Percentiles rank a stretch among this genome's conserved stretches.
Conservation (phyloP, 1,140 invertebrate species). For the Leptestheria dahalacensis region DNA sequence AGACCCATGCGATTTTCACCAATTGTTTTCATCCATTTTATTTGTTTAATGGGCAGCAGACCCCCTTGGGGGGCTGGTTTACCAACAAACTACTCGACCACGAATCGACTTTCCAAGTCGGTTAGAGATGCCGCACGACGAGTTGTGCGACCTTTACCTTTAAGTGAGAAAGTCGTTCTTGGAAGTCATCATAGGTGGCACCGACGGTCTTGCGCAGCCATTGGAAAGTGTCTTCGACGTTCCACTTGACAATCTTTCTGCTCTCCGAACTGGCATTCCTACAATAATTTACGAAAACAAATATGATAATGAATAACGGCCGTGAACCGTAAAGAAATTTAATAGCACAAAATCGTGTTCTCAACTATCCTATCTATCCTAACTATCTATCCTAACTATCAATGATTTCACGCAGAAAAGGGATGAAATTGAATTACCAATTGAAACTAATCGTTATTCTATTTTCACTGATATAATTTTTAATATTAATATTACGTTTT, state of each 20-base stretch:
- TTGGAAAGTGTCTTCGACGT: conserved; percentile 91
- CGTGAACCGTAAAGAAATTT: not conserved
- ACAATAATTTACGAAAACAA: conserved; percentile 17
- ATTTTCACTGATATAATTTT: too few relatives aligned
- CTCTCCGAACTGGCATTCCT: conserved; percentile 81
- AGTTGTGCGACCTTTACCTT: conserved; percentile 35
- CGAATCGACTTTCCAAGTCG: too few relatives aligned
- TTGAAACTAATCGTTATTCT: too few relatives aligned
- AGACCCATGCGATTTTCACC: not conserved
- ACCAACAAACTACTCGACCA: too few relatives aligned
- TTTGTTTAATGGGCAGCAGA: too few relatives aligned
- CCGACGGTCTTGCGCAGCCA: conserved; percentile 88
- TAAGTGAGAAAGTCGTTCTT: conserved; percentile 55
- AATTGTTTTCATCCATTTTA: too few relatives aligned
- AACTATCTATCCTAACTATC: not conserved
- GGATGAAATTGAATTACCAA: too few relatives aligned
- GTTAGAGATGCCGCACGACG: not conserved
- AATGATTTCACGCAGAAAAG: too few relatives aligned
- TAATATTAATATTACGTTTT: too few relatives aligned
- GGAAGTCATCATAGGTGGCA: conserved; percentile 89
- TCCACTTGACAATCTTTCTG: conserved; percentile 94
- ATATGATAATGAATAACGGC: not conserved
- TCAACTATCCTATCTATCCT: not conserved
- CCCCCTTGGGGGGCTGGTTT: too few relatives aligned
- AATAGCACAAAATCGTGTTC: too few relatives aligned